Evolutionary conservation across 2,888 invertebrate genomes (phyloP), one percentile per base, ranked within the genome.

Genomic region (Nomada lathburiana): DNA sequence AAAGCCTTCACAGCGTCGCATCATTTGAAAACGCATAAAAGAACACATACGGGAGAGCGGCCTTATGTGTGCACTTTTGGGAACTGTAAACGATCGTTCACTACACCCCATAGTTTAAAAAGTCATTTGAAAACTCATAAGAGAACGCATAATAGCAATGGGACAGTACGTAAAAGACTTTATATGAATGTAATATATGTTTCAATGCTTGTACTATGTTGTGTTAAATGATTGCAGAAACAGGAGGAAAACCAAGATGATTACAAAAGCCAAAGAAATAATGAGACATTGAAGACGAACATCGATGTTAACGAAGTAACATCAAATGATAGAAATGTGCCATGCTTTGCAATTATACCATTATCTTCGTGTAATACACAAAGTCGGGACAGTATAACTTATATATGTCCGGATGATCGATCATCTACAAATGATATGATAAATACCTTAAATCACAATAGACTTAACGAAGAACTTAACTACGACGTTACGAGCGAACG

Each of bases 1-100:
- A 98, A 98, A 93, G 97, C 98, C 0, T 99, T 99, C 94, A 97
- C 98, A 1, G 98, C 98, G 26, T 98, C 98, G 65, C 98, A 99
- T 94, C 98, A 98, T 93, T 94, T 99, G 63, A 98, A 98, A 94
- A 98, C 98, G 0, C 98, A 99, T 92, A 95, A 96, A 50, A 95
- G 98, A 76, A 97, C 97, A 9, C 98, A 98, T 91, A 96, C 97
- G 1, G 97, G 97, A 0, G 96, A 97, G 93, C 95, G 97, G 77
- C 97, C 98, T 0, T 97, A 97, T 93, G 95, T 96, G 0, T 98
- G 98, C 92, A 94, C 94, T 55, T 94, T 95, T 73, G 95, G 95
- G 80, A 94, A 95, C 57, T 98, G 98, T 92, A 95, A 95, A 36
- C 95, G 97, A 89, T 96, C 97, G 0, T 98, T 98, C 94, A 97